These are phyloP conservation scores for Turnix velox DNA, from an alignment of 2,113 vertebrate genomes.

Conservation along the genomic window DNA sequence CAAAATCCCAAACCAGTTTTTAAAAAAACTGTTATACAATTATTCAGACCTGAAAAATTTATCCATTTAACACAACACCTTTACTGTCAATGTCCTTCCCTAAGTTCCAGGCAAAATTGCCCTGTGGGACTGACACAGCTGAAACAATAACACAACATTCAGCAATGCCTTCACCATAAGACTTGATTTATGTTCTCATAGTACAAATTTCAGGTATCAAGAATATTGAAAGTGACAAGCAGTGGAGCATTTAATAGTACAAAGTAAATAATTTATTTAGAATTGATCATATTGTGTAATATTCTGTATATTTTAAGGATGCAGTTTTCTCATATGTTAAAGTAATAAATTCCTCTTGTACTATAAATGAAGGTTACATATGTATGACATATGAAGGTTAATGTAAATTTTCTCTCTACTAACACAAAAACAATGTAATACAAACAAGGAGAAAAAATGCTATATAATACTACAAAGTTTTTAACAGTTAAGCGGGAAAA, in stretches of 20 bases:
- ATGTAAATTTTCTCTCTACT: conserved; percentile 29
- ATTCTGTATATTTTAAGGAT: not conserved
- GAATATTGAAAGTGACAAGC: not conserved
- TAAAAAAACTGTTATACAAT: not conserved
- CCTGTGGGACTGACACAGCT: not conserved
- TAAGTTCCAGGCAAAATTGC: not conserved
- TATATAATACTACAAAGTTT: conserved; percentile 1
- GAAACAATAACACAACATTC: not conserved
- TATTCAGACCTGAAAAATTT: not conserved
- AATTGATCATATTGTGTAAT: not conserved
- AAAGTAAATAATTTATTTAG: not conserved
- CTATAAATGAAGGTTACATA: too few species aligned
- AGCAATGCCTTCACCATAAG: not conserved
- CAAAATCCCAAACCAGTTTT: not conserved
- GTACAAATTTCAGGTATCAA: not conserved
- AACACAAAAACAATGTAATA: not conserved
- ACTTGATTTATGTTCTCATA: not conserved
- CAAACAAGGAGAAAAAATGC: conserved; percentile 20
- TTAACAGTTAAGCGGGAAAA: conserved; percentile 50
- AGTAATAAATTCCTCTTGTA: conserved; percentile 50
- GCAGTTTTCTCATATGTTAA: conserved; percentile 20
- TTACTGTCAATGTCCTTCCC: not conserved
- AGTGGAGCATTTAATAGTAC: not conserved
- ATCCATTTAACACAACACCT: not conserved
- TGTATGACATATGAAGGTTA: conserved; percentile 23